phyloP scores from a whole-genome alignment of 2,888 invertebrate genomes.

The Drosophila eohydei region DNA sequence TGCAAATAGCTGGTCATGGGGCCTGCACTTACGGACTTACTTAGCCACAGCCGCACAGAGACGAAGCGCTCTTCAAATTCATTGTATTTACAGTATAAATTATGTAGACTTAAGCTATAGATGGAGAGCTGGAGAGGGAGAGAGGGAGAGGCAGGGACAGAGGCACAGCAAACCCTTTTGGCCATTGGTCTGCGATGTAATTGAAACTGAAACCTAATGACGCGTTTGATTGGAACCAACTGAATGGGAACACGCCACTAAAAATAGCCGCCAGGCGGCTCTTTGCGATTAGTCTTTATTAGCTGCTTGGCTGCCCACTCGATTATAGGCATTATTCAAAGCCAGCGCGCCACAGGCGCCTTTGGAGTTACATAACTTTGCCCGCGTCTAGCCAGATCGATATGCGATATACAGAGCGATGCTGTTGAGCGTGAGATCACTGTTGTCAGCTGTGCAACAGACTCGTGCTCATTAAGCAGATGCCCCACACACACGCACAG shows the following conservation, averaged over 20 bases:
- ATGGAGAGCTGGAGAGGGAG: not conserved
- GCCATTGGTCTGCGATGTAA: conserved; percentile 13
- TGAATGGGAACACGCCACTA: conserved; percentile 18
- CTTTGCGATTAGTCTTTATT: conserved; percentile 80
- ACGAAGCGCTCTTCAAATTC: conserved; percentile 22
- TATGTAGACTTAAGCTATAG: conserved; percentile 39
- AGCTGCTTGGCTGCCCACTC: conserved; percentile 42
- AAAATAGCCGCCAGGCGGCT: conserved; percentile 26
- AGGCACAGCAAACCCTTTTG: conserved; percentile 8
- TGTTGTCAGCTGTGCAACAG: too few relatives aligned
- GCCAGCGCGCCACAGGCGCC: not conserved
- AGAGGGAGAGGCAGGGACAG: too few relatives aligned
- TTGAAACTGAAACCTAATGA: conserved; percentile 46
- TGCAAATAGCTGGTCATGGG: conserved; percentile 20
- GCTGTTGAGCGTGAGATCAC: not conserved
- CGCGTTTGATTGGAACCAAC: conserved; percentile 45
- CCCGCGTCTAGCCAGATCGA: not conserved
- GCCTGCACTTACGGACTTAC: conserved; percentile 29
- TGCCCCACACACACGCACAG: not conserved
- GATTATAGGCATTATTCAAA: conserved; percentile 27
- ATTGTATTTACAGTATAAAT: conserved; percentile 42
- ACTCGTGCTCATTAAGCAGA: not conserved
- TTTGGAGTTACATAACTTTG: not conserved
- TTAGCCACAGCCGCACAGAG: conserved; percentile 15
- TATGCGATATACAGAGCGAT: not conserved